Conservation (phyloP, 2,113 vertebrate genomes). For the Carlito syrichta region DNA sequence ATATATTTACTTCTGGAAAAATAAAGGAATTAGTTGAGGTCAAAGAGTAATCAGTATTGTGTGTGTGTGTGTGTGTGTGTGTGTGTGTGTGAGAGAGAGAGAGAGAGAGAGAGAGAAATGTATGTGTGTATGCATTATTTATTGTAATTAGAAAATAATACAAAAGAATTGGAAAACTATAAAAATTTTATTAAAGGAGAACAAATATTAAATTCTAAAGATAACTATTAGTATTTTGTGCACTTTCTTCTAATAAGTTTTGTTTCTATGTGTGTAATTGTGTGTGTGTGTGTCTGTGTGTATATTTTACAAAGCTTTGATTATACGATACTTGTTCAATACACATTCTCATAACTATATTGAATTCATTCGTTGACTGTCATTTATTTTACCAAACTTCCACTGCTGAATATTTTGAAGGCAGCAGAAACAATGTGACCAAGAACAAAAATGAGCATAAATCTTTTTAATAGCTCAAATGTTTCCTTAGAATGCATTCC, state of each 20-base stretch:
- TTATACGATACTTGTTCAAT: neutral
- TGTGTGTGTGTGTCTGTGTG: neutral
- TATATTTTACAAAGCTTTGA: neutral
- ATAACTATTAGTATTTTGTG: neutral
- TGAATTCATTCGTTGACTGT: neutral
- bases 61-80: neutral
- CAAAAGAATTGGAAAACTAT: neutral
- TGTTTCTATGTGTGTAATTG: neutral
- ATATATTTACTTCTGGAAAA: neutral
- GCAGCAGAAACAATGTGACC: neutral
- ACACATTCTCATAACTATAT: neutral
- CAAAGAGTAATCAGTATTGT: neutral
- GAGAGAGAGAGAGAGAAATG: no score
- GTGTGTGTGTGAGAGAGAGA: neutral
- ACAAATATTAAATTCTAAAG: neutral
- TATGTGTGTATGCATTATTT: neutral
- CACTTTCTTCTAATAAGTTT: neutral
- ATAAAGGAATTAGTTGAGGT: neutral
- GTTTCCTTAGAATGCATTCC: constrained; percentile 30
- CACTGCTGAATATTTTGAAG: constrained; percentile 9
- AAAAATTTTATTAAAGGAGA: neutral
- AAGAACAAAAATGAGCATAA: constrained; percentile 7
- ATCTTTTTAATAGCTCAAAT: constrained; percentile 6
- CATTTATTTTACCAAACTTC: constrained; percentile 37
- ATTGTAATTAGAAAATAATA: neutral